Conservation (phyloP, 2,888 invertebrate genomes). For the Fissipunctia ypsillon region DNA sequence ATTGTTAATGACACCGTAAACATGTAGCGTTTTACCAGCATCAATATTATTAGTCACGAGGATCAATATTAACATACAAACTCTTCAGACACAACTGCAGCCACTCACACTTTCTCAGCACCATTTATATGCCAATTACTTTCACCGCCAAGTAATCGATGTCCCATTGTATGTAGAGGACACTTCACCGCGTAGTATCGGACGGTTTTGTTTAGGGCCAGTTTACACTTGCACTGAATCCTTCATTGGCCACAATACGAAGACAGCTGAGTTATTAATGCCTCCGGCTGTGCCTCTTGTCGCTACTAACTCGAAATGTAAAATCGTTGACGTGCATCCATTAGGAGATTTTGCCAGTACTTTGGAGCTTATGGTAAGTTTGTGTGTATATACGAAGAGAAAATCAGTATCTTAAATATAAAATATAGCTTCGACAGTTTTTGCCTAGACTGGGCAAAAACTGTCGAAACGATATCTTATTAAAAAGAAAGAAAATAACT, state of each 20-base stretch:
- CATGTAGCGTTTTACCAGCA: background rate
- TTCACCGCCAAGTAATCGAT: slow-evolving; percentile 80
- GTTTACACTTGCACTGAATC: slow-evolving; percentile 75
- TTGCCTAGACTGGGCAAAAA: background rate
- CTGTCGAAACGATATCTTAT: background rate
- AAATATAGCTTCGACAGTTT: too few relatives aligned
- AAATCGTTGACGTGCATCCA: slow-evolving; percentile 62
- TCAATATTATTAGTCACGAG: too few relatives aligned
- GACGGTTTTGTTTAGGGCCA: slow-evolving; percentile 72
- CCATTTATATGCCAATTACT: slow-evolving; percentile 80
- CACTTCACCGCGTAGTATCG: slow-evolving; percentile 58
- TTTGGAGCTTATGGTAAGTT: background rate
- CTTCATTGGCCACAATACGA: slow-evolving; percentile 74
- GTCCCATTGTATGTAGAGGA: slow-evolving; percentile 77
- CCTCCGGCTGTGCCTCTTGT: slow-evolving; percentile 68
- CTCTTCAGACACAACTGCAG: slow-evolving; percentile 28
- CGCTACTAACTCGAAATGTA: slow-evolving; percentile 71
- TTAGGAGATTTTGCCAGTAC: slow-evolving; percentile 16
- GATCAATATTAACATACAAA: slow-evolving; percentile 20
- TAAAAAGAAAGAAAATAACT: background rate
- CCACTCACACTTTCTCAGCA: slow-evolving; percentile 52
- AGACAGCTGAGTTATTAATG: slow-evolving; percentile 81
- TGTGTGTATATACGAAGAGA: background rate
- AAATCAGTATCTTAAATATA: too few relatives aligned
- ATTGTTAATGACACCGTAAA: background rate